Conservation (phyloP, 1,140 invertebrate species). For the Adoxophyes honmai region DNA sequence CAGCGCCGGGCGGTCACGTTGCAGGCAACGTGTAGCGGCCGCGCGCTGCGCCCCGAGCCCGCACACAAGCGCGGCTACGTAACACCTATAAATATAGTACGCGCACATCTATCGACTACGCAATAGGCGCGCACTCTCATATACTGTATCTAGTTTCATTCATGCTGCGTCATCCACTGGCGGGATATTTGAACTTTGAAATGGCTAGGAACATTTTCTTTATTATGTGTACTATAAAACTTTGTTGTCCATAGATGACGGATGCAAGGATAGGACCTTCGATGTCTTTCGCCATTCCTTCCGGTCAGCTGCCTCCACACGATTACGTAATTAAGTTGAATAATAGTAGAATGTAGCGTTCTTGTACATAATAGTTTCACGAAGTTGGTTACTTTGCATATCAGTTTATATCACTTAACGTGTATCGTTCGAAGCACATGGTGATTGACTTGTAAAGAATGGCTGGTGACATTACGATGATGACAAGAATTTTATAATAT, state of each 20-base stretch:
- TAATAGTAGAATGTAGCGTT: slow-evolving; percentile 5
- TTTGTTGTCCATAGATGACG: slow-evolving; percentile 47
- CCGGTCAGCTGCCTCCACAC: slow-evolving; percentile 35
- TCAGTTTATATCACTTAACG: too few species aligned
- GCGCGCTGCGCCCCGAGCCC: slow-evolving; percentile 50
- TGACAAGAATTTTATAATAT: too few species aligned
- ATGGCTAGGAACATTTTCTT: not conserved
- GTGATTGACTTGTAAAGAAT: too few species aligned
- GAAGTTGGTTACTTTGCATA: not conserved
- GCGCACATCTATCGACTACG: not conserved
- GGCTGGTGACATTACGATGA: too few species aligned
- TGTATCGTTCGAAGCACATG: too few species aligned
- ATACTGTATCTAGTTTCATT: not conserved
- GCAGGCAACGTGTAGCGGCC: slow-evolving; percentile 62
- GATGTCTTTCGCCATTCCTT: slow-evolving; percentile 41
- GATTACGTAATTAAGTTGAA: slow-evolving; percentile 38
- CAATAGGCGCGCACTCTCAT: not conserved
- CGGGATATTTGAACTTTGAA: slow-evolving; percentile 1
- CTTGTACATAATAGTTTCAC: slow-evolving; percentile 9
- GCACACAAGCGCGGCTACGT: slow-evolving; percentile 33
- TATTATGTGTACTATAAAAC: slow-evolving; percentile 11
- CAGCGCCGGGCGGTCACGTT: slow-evolving; percentile 56
- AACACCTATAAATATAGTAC: slow-evolving; percentile 20
- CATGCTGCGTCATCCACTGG: not conserved
- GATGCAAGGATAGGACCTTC: slow-evolving; percentile 39